Base-by-base conservation (phyloP, 2,888 invertebrate species). In the Chalcis sispes region DNA sequence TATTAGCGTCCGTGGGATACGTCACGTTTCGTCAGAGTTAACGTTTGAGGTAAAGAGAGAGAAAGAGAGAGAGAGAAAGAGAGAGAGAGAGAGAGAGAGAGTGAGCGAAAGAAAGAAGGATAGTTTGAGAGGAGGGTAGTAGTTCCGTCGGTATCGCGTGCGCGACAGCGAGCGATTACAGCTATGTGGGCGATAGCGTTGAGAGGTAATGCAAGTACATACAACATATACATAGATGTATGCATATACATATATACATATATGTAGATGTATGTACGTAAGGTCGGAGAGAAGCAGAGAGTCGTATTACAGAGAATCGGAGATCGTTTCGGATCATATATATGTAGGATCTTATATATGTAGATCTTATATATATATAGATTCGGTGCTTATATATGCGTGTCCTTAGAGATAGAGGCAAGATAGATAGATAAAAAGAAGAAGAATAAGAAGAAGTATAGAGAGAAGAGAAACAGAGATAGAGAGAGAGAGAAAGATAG, bases 241-340 rank as follows among this genome's bases (percentile, higher is more conserved):
- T 10, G 10, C 36, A 36, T 10, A 36, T 10, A 13, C 42, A 42
- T 42, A 42, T 42, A 42, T 42, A 42, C 32, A 3, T 42, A 42
- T 42, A 42, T 13, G 52, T 62, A 2, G 5, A 50, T 3, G 50
- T 50, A 3, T 50, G 2, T 46, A 8, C 15, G 4, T 46, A 13
- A 36, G 18, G 36, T 36, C 7, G 25, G 36, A 61, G 52, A 48
- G 29, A 25, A 23, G 42, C 25, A 13, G 29, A 58, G 29, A 59
- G 20, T 48, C 27, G 29, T 74, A 46, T 62, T 59, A 50, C n/a
- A n/a, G n/a, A 81, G 85, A 83, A 82, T 36, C 42, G 42, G 15
- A 42, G 42, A 13, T 15, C 15, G 4, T 36, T 42, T 42, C 13
- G 15, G 42, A 42, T 42, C n/a, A n/a, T n/a, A n/a, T n/a, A n/a